Base-by-base conservation (phyloP, 1,140 invertebrate genomes). In the Macrobrachium nipponense region DNA sequence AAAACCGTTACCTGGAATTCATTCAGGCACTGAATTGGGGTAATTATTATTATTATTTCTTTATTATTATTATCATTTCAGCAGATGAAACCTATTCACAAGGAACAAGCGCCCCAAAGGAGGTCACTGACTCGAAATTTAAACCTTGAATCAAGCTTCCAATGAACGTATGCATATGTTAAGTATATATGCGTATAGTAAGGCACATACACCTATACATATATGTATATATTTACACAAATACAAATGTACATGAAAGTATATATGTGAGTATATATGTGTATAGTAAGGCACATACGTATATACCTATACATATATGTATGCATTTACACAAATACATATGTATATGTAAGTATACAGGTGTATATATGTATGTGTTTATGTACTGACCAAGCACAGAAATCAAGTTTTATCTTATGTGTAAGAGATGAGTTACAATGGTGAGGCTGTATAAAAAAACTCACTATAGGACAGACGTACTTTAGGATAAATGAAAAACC, bases 301-400 rank as follows among this genome's bases (percentile, higher is more conserved):
- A 70, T 23, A 70, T 70, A 70, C 20, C 17, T 70, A 70, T 70
- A 70, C 20, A 70, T 70, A 70, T 70, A 70, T 70, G 36, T 70
- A 20, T 68, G 36, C 36, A 70, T 70, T 27, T 70, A 70, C 20
- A 70, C 20, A 70, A 14, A 70, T 70, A 70, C 36, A 70, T n/a
- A 70, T 20, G 20, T 70, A 70, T 20, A 70, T 70, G 20, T 20
- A 70, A n/a, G 20, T 7, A 70, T 70, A 70, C 36, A 70, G 20
- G 7, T 23, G 20, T 8, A 18, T 4, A 20, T 23, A 20, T 7
- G 15, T 23, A 20, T n/a, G 36, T 23, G 36, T 23, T 14, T 70
- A 0, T 70, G 36, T 23, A 70, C 1, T 27, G 1, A 20, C 14
- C 14, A 70, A 27, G 20, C 2, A 70, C 20, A 70, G 20, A 70